Base-by-base conservation (phyloP, 1,140 invertebrate genomes). In the Dendrolimus punctatus region DNA sequence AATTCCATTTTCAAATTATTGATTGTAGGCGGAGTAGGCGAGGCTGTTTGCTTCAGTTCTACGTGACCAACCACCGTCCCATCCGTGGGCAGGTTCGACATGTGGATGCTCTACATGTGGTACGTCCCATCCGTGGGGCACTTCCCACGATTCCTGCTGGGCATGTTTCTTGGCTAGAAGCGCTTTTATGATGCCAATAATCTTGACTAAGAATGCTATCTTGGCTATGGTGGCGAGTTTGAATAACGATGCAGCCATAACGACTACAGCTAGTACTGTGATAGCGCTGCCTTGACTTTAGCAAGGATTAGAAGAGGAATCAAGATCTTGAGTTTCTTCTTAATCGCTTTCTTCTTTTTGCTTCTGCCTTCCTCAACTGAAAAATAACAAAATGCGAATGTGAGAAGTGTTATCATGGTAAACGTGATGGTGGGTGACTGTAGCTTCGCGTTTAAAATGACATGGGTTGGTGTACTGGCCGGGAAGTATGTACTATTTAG, bases 81-180 rank as follows among this genome's bases (percentile, higher is more conserved):
- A 89, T 4, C 87, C 86, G 23, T 74, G 71, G 42, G 68, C 70
- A 39, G 71, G 72, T 4, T 76, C 73, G 39, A 56, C 60, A 39
- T 63, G 73, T 5, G 70, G 68, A 59, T 92, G 90, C 38, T 90
- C 88, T 10, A 89, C 78, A 66, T 91, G 90, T 9, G 90, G 83
- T 23, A 23, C 23, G 1, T 90, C 90, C 39, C 91, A 91, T 64
- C 93, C 93, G 72, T 93, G 93, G 66, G 91, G 90, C 9, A 70
- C 39, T 2, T 90, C 91, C 53, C 92, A 91, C 64, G 93, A 92
- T 54, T 90, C 91, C 62, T 91, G 89, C 41, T 90, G 90, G 44
- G 89, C 86, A 49, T 90, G 88, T 67, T 94, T 94, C 62, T 89
- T 89, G 36, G 90, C 92, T 40, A 95, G 78, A 1, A 95, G 84